Percentiles rank a stretch among this genome's conserved stretches.
phyloP scores from a whole-genome alignment of 2,888 invertebrate species.

The Encarsia formosa region DNA sequence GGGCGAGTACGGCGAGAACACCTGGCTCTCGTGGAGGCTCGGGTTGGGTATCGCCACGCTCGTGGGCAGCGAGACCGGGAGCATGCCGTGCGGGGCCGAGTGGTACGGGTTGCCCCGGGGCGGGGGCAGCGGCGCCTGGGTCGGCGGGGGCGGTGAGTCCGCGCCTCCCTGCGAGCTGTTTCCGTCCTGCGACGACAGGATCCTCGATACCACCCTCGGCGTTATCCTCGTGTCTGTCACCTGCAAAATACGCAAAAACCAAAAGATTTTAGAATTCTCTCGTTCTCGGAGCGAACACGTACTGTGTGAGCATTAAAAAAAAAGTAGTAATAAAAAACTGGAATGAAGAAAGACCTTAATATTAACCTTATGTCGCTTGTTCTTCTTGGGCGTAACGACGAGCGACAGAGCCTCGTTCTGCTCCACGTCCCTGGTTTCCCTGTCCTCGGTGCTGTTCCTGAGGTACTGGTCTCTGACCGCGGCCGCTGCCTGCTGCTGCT shows the following conservation, averaged over 20 bases:
- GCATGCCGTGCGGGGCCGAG: slow-evolving; percentile 71
- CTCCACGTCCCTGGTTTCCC: slow-evolving; percentile 63
- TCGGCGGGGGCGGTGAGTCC: slow-evolving; percentile 39
- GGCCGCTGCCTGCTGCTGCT: slow-evolving; percentile 51
- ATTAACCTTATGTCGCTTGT: slow-evolving; percentile 86
- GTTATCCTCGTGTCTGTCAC: slow-evolving; percentile 90
- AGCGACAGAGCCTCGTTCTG: slow-evolving; percentile 92
- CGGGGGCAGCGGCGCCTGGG: slow-evolving; percentile 46
- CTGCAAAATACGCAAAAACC: slow-evolving; percentile 40
- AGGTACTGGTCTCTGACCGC: slow-evolving; percentile 46
- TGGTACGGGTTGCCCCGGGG: slow-evolving; percentile 74
- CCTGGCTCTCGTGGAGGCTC: slow-evolving; percentile 89
- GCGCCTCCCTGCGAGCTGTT: slow-evolving; percentile 58
- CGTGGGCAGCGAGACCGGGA: slow-evolving; percentile 86
- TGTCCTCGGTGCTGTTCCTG: slow-evolving; percentile 44
- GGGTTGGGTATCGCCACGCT: slow-evolving; percentile 96
- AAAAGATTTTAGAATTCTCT: slow-evolving; percentile 26
- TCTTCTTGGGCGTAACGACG: slow-evolving; percentile 92
- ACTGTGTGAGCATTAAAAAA: too few relatives aligned
- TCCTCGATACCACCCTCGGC: slow-evolving; percentile 82
- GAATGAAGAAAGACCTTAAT: slow-evolving; percentile 5
- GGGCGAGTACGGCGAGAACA: slow-evolving; percentile 87
- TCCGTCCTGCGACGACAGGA: slow-evolving; percentile 77
- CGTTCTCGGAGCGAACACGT: background rate
- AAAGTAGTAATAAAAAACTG: too few relatives aligned